A percentile compares a stretch with the other conserved stretches of the same genome.
Conservation (phyloP, 2,888 invertebrate species). For the Lamproptera curius region DNA sequence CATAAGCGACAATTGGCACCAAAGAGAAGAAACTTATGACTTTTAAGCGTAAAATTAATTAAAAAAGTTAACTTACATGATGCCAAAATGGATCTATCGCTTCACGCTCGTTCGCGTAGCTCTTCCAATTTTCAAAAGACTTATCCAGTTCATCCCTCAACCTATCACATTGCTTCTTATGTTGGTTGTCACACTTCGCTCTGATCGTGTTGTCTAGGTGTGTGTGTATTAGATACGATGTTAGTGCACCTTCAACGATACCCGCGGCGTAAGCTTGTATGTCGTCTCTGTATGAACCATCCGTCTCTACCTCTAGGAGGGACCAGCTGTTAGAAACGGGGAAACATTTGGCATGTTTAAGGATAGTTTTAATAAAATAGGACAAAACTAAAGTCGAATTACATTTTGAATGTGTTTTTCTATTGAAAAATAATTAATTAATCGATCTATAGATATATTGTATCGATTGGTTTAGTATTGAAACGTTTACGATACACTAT, state of each 20-base stretch:
- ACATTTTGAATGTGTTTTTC: too few species aligned
- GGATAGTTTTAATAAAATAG: too few species aligned
- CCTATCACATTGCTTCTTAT: constrained; percentile 79
- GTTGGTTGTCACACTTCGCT: constrained; percentile 69
- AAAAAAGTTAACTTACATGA: constrained; percentile 84
- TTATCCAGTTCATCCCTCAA: constrained; percentile 81
- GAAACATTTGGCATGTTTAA: too few species aligned
- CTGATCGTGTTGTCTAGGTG: constrained; percentile 86
- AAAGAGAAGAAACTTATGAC: too few species aligned
- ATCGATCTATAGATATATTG: too few species aligned
- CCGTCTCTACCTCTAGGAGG: constrained; percentile 87
- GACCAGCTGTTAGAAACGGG: constrained; percentile 85
- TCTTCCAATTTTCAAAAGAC: constrained; percentile 80
- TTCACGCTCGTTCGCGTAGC: constrained; percentile 70
- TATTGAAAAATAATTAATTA: too few species aligned
- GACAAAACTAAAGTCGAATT: too few species aligned
- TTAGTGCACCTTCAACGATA: constrained; percentile 88
- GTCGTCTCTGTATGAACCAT: constrained; percentile 83
- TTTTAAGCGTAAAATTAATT: too few species aligned
- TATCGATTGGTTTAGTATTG: too few species aligned
- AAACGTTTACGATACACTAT: too few species aligned
- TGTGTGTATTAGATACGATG: constrained; percentile 87
- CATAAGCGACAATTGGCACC: too few species aligned
- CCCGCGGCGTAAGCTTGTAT: constrained; percentile 93
- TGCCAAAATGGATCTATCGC: constrained; percentile 87